A percentile compares a stretch with the other conserved stretches of the same genome.
phyloP scores from a whole-genome alignment of 2,113 vertebrate species.

The Tyrannus savana region DNA sequence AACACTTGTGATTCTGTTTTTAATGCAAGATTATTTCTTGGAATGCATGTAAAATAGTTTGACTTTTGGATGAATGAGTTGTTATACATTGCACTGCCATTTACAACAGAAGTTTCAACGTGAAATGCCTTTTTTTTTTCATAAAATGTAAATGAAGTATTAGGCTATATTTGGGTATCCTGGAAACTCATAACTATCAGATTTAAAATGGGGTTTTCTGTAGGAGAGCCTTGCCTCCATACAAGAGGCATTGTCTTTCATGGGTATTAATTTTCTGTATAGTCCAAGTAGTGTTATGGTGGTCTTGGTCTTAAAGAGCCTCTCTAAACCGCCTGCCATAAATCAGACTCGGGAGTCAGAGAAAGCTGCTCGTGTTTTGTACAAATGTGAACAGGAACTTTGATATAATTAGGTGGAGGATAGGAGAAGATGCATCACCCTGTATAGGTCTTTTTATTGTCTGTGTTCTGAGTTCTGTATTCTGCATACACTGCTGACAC shows the following conservation, averaged over 20 bases:
- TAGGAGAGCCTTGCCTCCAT: not conserved
- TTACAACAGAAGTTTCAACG: not conserved
- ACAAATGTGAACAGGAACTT: not conserved
- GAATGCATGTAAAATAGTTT: not conserved
- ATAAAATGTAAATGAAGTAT: not conserved
- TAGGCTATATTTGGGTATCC: not conserved
- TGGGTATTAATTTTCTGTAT: not conserved
- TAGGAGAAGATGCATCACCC: not conserved
- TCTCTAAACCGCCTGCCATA: not conserved
- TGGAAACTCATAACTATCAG: not conserved
- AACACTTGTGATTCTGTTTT: not conserved
- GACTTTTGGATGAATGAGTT: not conserved
- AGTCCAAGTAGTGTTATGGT: not conserved
- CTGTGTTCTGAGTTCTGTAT: not conserved
- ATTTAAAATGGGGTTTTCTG: not conserved
- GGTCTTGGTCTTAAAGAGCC: not conserved
- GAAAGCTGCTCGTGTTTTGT: not conserved
- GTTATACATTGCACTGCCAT: not conserved
- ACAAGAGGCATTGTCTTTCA: not conserved
- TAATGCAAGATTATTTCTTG: not conserved
- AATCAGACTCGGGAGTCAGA: not conserved
- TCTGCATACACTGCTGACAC: not conserved
- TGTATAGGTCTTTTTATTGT: not conserved
- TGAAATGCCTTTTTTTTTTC: not conserved
- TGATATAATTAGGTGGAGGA: not conserved